Conservation (phyloP, 2,113 vertebrate species). For the Dryoscopus gambensis region DNA sequence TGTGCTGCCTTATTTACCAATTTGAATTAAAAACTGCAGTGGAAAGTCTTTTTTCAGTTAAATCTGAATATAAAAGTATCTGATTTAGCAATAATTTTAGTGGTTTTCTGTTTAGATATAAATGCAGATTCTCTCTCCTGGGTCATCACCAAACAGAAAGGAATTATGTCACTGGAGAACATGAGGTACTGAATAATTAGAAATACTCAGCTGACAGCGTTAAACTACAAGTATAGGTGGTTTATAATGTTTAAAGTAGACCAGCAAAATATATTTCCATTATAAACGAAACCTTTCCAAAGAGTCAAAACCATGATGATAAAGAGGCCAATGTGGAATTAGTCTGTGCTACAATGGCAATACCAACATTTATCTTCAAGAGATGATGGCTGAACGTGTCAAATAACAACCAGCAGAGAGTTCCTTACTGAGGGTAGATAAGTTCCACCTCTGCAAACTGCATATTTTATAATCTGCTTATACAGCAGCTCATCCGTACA, state of each 20-base stretch:
- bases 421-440: conserved; percentile 21
- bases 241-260: conserved; percentile 32
- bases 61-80: background rate
- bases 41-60: background rate
- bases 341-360: conserved; percentile 29
- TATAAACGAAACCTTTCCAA: conserved; percentile 7
- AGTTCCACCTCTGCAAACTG: conserved; percentile 32
- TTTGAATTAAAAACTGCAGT: background rate
- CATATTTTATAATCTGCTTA: conserved; percentile 41
- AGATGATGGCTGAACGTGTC: conserved; percentile 45
- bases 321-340: conserved; percentile 2
- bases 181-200: background rate
- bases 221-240: background rate
- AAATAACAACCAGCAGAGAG: conserved; percentile 25
- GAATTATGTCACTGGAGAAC: background rate
- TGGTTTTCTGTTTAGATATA: background rate
- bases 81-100: background rate
- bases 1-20: background rate
- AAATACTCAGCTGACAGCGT: background rate
- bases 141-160: conserved; percentile 6
- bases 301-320: background rate
- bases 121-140: background rate
- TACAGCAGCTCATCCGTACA: background rate
- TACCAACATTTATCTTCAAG: conserved; percentile 45
- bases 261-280: background rate